A percentile compares a stretch with the other conserved stretches of the same genome.
Evolutionary conservation across 1,140 invertebrate genomes (phyloP).

Genomic region (Dryas iulia): DNA sequence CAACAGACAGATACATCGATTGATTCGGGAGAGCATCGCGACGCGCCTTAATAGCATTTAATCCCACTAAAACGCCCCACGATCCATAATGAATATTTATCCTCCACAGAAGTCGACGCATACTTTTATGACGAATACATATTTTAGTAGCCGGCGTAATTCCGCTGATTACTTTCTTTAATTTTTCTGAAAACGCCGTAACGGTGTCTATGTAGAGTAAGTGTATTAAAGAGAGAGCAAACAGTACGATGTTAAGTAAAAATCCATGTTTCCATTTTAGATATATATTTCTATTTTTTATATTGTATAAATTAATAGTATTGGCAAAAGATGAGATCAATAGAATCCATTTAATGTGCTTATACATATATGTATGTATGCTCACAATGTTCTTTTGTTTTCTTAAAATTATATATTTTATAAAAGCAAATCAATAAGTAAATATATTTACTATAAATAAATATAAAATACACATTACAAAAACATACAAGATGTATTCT

Average conservation of each 20-base stretch:
- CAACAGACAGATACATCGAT: slow-evolving; percentile 38
- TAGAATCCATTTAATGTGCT: not conserved
- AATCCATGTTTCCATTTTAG: slow-evolving; percentile 43
- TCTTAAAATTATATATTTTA: too few relatives aligned
- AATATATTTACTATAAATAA: too few relatives aligned
- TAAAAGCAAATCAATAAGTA: too few relatives aligned
- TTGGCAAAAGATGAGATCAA: not conserved
- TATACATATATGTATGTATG: not conserved
- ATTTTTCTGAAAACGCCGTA: slow-evolving; percentile 71
- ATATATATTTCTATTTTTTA: slow-evolving; percentile 33
- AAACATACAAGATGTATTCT: too few relatives aligned
- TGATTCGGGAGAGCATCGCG: slow-evolving; percentile 66
- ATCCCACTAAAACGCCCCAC: slow-evolving; percentile 77
- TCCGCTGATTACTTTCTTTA: slow-evolving; percentile 77
- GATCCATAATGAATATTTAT: slow-evolving; percentile 80
- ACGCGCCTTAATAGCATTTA: slow-evolving; percentile 73
- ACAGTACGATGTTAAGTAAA: slow-evolving; percentile 64
- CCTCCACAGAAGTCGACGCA: slow-evolving; percentile 67
- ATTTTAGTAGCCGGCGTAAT: slow-evolving; percentile 78
- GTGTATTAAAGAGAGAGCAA: slow-evolving; percentile 73
- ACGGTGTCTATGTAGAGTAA: slow-evolving; percentile 52
- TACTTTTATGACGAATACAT: slow-evolving; percentile 79
- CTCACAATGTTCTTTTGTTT: too few relatives aligned
- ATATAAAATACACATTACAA: too few relatives aligned
- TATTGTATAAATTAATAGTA: slow-evolving; percentile 5